These are phyloP conservation scores for Montipora efflorescens DNA, from an alignment of 64 coral and sea anemone genomes.

Conservation along the genomic window DNA sequence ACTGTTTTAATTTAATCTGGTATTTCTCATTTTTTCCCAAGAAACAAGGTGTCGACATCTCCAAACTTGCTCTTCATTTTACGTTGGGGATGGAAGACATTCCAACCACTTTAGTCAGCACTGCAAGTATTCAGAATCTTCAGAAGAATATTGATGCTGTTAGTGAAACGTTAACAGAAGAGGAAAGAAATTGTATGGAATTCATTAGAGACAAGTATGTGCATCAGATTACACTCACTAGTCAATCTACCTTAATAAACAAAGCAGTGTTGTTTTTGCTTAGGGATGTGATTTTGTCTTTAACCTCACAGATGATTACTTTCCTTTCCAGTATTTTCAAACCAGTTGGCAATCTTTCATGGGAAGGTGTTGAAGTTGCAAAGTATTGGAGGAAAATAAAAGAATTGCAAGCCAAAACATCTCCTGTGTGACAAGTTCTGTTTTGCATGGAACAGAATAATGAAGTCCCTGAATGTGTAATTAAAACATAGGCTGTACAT, in stretches of 20 bases:
- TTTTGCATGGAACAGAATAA: no score
- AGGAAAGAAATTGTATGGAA: slow-evolving; percentile 65
- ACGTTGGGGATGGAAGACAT: slow-evolving; percentile 78
- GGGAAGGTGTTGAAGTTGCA: slow-evolving; percentile 89
- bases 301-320: not conserved
- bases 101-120: slow-evolving; percentile 96
- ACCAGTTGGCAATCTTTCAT: slow-evolving; percentile 86
- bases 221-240: not conserved
- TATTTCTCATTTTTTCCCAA: slow-evolving; percentile 13
- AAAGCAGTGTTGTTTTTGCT: not conserved
- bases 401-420: not conserved
- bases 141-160: slow-evolving; percentile 88
- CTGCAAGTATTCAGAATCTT: slow-evolving; percentile 90
- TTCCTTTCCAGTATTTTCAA: slow-evolving; percentile 78
- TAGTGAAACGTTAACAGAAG: slow-evolving; percentile 57
- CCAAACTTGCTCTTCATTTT: slow-evolving; percentile 95
- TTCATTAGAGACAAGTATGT: slow-evolving; percentile 89
- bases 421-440: not conserved
- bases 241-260: not conserved
- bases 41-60: slow-evolving; percentile 89
- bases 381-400: slow-evolving; percentile 75
- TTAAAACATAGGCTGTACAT: no score
- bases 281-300: not conserved
- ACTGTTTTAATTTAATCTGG: not conserved
- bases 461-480: no score